Base-by-base conservation (phyloP, 2,797 vertebrate genomes). In the Eulemur mongoz region DNA sequence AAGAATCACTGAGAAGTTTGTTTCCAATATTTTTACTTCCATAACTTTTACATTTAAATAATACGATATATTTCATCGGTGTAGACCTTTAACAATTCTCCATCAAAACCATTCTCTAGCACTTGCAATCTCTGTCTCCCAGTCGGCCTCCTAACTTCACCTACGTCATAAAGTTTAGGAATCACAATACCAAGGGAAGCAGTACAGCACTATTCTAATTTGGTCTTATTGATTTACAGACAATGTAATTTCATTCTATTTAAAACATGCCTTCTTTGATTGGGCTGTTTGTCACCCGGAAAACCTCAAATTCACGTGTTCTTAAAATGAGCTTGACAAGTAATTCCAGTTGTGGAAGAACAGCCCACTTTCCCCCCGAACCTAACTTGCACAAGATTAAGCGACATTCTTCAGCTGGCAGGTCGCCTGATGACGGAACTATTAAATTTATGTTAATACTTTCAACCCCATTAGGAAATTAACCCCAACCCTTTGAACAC, bases 91-190 rank as follows among this genome's bases (percentile, higher is more conserved):
- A 13, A 25, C 15, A 5, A 18, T 13, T 13, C 22, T 32, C 75
- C 25, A 38, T 2, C 3, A 30, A 45, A 61, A n/a, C 35, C 12
- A 20, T 2, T 22, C 12, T 54, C 32, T 8, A 4, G 63, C 25
- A 5, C 1, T 2, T 2, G 17, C 6, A 4, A 8, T 6, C 1
- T 45, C 25, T 12, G 2, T 25, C 45, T 22, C 32, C n/a, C 25
- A 2, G 5, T 48, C 3, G 0, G 50, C 13, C 25, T 48, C 54
- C 14, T 54, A 4, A 25, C 23, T 7, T 32, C 14, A 14, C 12
- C 13, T 1, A 3, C 2, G 15, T 45, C 27, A 40, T 27, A 27
- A 52, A 48, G 20, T 27, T 73, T 30, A 43, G 45, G 25, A 45
- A 3, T 52, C 90, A 38, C 25, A 27, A 81, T 3, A 11, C 52